Evolutionary conservation across 2,113 vertebrate species (phyloP), one percentile per base, ranked within the genome.

Genomic region (Tetrax tetrax): DNA sequence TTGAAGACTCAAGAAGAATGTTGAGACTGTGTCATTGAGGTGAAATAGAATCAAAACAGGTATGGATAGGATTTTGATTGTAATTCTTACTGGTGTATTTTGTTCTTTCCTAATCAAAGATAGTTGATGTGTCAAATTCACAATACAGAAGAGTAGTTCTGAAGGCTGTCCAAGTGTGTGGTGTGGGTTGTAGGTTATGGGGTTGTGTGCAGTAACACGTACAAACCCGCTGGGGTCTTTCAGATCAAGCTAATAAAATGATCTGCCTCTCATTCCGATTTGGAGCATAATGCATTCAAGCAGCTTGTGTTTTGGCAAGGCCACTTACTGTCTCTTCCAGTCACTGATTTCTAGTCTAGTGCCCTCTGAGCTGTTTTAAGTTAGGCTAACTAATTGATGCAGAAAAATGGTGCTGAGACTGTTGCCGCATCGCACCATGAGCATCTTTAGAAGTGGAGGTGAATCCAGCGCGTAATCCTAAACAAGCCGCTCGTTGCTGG

Each of bases 381-480:
- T 19, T 95, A 72, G 95, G 66, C 84, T 63, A 77, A 91, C 48
- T 89, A 54, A 66, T 21, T 54, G 48, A 59, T 64, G 51, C 50
- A 91, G 84, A 80, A 88, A 64, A 63, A 54, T 71, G 50, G 22
- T 50, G 48, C 88, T 51, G 76, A 77, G 61, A 31, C 24, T 38
- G 9, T 86, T 70, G 75, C 56, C 1, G 25, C 45, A 20, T 33
- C 60, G 59, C 83, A 43, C 70, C 14, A 3, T 10, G 6, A 76
- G 20, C 22, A 17, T 95, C 66, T 41, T 93, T 24, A 27, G 65
- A 53, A 21, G 47, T 15, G 27, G 69, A 94, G 68, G 91, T 84
- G 41, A 93, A 45, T 78, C 0, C 2, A 19, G 54, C 31, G 13
- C 0, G 1, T 59, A 57, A 77, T 83, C 37, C 50, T 71, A 18